Base-by-base conservation (phyloP, 2,797 vertebrate genomes). In the Aeoliscus strigatus region DNA sequence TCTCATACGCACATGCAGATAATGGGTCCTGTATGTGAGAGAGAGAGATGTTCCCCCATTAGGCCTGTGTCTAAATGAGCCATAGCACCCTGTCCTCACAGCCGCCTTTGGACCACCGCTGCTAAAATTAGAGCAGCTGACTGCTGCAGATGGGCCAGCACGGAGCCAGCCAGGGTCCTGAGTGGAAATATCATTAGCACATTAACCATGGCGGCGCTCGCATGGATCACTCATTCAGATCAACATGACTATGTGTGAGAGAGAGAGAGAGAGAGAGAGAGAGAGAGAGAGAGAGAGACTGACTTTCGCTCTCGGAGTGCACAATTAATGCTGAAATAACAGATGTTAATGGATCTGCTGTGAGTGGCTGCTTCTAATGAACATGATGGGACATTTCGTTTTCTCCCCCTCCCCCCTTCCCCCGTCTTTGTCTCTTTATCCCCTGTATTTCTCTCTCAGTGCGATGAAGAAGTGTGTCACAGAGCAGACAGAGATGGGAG, bases 81-180 rank as follows among this genome's bases (percentile, higher is more conserved):
- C 82, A 70, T 65, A 70, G 73, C 77, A 65, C 71, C 39, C 56
- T 5, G 55, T 47, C 56, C 70, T 70, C 70, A 69, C 74, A 64
- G 61, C 69, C 45, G 39, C 66, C 71, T 63, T 63, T 53, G 27
- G 58, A 64, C 73, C 35, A 39, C 47, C 25, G 41, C 41, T 52
- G 70, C 82, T 88, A 87, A 87, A 88, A 84, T 88, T 87, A 88
- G 84, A 71, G 68, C 40, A 9, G 32, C 73, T 78, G 78, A 77
- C 74, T 78, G 76, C 54, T 76, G 72, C 77, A 79, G 78, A 82
- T 74, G 75, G 71, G 38, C 65, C 77, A 47, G 69, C 18, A 57
- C 52, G 56, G 75, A 82, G 73, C 73, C 69, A 55, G 66, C 11
- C 13, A n/a, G 57, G 50, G 67, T 36, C 60, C 54, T 56, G 52